These are phyloP conservation scores for Tonatia bakeri DNA, from an alignment of 2,113 vertebrate species.

Conservation along the genomic window DNA sequence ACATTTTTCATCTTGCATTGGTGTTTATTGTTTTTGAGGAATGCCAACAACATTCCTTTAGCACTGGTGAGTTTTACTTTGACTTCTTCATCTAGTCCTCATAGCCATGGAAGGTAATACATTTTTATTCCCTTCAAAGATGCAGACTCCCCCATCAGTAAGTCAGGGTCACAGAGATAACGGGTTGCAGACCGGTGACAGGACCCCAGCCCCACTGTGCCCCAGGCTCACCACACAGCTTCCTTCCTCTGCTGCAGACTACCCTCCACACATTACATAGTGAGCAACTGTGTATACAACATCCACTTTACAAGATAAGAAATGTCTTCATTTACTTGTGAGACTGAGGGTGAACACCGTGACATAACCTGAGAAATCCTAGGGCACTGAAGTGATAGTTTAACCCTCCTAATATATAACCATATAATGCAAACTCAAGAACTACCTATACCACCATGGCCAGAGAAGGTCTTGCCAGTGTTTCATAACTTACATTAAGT, in stretches of 20 bases:
- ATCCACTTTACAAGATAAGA: not conserved
- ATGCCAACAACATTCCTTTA: not conserved
- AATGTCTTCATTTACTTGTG: not conserved
- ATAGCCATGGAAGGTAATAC: not conserved
- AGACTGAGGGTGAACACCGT: not conserved
- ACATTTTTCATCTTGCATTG: not conserved
- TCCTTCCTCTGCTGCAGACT: fast-evolving
- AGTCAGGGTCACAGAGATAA: not conserved
- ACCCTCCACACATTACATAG: fast-evolving
- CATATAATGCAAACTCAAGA: not conserved
- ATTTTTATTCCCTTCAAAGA: not conserved
- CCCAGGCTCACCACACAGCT: fast-evolving
- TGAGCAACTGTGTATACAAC: not conserved
- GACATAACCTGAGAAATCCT: not conserved
- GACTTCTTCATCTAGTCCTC: not conserved
- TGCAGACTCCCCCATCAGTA: not conserved
- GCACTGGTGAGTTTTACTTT: not conserved
- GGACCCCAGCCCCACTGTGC: too few relatives aligned
- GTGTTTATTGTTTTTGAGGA: not conserved
- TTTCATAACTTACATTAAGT: not conserved
- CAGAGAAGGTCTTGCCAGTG: not conserved
- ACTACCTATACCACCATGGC: not conserved
- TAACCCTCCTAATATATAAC: not conserved
- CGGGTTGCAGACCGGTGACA: fast-evolving
- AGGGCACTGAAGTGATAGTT: not conserved